These are phyloP conservation scores for Xenops minutus DNA, from an alignment of 2,797 vertebrate genomes.

Conservation along the genomic window DNA sequence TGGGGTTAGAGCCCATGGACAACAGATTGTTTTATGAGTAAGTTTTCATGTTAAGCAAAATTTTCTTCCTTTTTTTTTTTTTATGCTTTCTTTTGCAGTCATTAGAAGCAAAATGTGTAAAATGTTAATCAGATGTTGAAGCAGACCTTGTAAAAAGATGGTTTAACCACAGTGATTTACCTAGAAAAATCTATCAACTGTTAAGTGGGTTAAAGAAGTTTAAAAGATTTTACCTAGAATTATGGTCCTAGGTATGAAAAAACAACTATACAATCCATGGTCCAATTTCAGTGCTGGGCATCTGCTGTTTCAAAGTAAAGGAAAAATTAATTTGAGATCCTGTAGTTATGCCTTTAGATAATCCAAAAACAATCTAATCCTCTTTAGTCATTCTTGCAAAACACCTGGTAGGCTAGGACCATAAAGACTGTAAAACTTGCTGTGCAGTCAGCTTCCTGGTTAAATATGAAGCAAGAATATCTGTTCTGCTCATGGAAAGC, in stretches of 20 bases:
- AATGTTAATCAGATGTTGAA: neutral
- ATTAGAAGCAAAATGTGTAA: neutral
- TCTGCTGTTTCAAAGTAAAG: neutral
- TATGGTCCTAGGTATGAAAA: neutral
- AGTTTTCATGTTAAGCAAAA: neutral
- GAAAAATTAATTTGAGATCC: constrained; percentile 7
- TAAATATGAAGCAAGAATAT: neutral
- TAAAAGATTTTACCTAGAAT: neutral
- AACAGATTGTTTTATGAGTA: neutral
- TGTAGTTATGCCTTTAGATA: constrained; percentile 23
- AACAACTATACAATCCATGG: neutral
- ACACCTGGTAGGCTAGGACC: neutral
- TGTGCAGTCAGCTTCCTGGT: neutral
- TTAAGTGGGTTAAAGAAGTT: neutral
- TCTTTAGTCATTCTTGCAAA: neutral
- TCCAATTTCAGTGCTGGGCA: neutral
- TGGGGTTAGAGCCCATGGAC: neutral
- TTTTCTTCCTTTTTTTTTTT: neutral
- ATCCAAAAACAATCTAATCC: constrained; percentile 12
- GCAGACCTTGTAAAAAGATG: neutral
- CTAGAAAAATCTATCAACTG: neutral
- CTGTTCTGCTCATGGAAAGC: neutral
- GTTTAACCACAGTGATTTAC: neutral
- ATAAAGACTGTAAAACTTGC: neutral
- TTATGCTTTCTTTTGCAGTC: neutral